A percentile compares a stretch with the other conserved stretches of the same genome.
phyloP scores from a whole-genome alignment of 2,113 vertebrate species.

The Eretmochelys imbricata region DNA sequence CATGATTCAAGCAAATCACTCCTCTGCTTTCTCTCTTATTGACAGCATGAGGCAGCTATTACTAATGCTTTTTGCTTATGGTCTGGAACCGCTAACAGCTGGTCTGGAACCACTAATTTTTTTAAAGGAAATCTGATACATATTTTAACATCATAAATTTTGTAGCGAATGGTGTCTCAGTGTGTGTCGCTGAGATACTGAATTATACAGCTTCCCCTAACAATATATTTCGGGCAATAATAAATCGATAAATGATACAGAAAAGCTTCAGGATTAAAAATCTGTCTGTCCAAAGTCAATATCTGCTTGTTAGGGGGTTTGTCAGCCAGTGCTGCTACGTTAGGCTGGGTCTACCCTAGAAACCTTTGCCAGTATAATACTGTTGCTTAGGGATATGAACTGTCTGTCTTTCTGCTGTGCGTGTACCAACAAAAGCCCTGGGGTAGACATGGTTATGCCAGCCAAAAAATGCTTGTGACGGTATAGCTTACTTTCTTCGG shows the following conservation, averaged over 20 bases:
- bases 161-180: neutral
- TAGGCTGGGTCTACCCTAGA: neutral
- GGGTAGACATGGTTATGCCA: neutral
- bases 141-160: neutral
- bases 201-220: neutral
- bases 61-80: neutral
- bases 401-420: neutral
- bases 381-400: neutral
- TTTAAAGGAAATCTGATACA: neutral
- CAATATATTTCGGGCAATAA: neutral
- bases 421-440: neutral
- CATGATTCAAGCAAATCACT: neutral
- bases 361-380: neutral
- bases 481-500: neutral
- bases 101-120: neutral
- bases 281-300: neutral
- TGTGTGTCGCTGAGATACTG: neutral
- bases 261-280: neutral
- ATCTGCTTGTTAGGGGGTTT: neutral
- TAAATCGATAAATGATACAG: neutral
- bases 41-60: no score
- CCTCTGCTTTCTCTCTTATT: neutral
- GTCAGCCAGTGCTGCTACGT: neutral
- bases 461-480: neutral
- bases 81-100: neutral